Evolutionary conservation across 2,113 vertebrate genomes (phyloP).

Genomic region (Tor tambroides): DNA sequence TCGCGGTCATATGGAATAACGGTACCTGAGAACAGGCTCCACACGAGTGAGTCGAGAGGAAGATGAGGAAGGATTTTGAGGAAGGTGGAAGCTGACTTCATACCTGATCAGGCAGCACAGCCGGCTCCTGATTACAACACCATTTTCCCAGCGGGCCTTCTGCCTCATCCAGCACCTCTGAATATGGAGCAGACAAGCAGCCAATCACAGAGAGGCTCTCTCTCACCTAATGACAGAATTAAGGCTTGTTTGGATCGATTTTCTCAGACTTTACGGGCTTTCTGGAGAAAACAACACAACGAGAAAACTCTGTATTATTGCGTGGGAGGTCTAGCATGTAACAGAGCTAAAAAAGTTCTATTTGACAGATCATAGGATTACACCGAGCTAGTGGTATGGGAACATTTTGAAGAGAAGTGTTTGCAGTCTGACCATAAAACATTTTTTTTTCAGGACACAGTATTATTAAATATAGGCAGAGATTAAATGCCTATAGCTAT

Average conservation of each 20-base stretch:
- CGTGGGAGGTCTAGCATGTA: conserved; percentile 77
- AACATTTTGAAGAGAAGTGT: conserved; percentile 43
- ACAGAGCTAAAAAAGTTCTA: conserved; percentile 71
- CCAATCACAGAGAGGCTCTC: conserved; percentile 86
- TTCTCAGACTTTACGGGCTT: conserved; percentile 76
- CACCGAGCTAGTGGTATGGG: conserved; percentile 57
- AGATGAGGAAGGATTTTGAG: conserved; percentile 57
- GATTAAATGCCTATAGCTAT: neutral
- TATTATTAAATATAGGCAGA: neutral
- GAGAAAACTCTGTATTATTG: conserved; percentile 69
- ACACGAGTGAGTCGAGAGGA: conserved; percentile 67
- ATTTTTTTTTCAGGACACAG: neutral
- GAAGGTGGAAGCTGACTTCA: conserved; percentile 62
- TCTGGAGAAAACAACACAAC: conserved; percentile 69
- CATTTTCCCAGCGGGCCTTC: conserved; percentile 98
- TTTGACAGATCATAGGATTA: conserved; percentile 77
- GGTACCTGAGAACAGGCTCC: conserved; percentile 75
- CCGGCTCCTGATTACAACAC: conserved; percentile 97
- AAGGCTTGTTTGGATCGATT: conserved; percentile 98
- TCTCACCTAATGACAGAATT: conserved; percentile 98
- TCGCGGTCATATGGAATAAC: conserved; percentile 71
- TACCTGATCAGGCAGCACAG: conserved; percentile 94
- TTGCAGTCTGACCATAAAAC: conserved; percentile 9
- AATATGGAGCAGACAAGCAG: conserved; percentile 92
- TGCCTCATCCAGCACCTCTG: conserved; percentile 90